phyloP scores from a whole-genome alignment of 92 coral and sea anemone species.

The Zoanthus sociatus region DNA sequence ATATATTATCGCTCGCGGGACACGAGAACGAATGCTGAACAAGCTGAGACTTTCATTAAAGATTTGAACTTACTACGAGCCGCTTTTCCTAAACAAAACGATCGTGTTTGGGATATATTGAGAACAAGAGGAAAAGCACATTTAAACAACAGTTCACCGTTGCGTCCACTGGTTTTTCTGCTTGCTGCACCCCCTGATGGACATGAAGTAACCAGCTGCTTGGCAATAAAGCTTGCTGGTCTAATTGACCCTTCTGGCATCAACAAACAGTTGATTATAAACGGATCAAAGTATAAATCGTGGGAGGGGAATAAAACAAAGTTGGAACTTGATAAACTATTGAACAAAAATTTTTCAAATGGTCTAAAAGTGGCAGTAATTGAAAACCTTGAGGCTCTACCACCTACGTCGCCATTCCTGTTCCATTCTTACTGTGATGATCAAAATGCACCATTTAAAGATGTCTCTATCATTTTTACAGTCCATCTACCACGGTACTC shows the following conservation, averaged over 20 bases:
- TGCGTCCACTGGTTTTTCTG: constrained; percentile 82
- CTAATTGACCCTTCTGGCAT: constrained; percentile 47
- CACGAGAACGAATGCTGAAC: background rate
- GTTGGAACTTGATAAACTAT: constrained; percentile 60
- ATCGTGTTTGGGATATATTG: constrained; percentile 69
- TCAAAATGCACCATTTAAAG: constrained; percentile 88
- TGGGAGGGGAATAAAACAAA: constrained; percentile 61
- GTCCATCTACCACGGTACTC: constrained; percentile 74
- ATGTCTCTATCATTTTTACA: constrained; percentile 82
- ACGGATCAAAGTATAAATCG: constrained; percentile 40
- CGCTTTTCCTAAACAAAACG: constrained; percentile 5
- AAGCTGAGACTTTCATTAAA: background rate
- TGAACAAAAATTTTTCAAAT: constrained; percentile 48
- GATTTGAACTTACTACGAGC: background rate
- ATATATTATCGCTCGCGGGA: background rate
- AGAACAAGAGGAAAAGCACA: constrained; percentile 72
- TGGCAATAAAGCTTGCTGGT: constrained; percentile 74
- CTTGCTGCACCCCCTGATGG: constrained; percentile 79
- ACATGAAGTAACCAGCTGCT: constrained; percentile 69
- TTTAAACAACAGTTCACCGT: constrained; percentile 56
- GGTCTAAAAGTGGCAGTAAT: constrained; percentile 76
- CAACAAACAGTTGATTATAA: constrained; percentile 31
- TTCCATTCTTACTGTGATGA: constrained; percentile 91
- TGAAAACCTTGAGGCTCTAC: constrained; percentile 77
- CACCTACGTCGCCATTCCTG: constrained; percentile 76